A percentile compares a stretch with the other conserved stretches of the same genome.
Conservation (phyloP, 2,888 invertebrate genomes). For the Drosophila prostipennis region DNA sequence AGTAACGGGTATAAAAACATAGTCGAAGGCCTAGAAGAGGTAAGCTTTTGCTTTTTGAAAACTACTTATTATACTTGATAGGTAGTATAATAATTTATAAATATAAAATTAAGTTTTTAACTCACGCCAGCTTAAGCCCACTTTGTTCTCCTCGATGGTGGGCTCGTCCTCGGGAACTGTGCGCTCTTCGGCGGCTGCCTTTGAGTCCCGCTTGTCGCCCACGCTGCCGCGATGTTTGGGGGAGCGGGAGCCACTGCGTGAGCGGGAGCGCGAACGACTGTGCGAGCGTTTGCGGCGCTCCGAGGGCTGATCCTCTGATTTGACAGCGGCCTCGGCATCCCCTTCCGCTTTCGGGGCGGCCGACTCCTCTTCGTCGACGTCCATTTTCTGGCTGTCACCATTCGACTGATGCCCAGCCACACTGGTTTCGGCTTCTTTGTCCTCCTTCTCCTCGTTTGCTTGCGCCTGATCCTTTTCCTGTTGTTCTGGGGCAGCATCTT, state of each 20-base stretch:
- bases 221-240: conserved; percentile 78
- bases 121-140: conserved; percentile 86
- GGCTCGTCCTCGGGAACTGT: conserved; percentile 83
- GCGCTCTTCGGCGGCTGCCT: conserved; percentile 78
- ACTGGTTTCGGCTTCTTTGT: conserved; percentile 31
- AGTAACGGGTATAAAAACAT: too few relatives aligned
- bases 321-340: conserved; percentile 19
- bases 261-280: conserved; percentile 69
- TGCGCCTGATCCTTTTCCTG: conserved; percentile 11
- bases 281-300: conserved; percentile 75
- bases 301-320: conserved; percentile 71
- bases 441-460: conserved; percentile 15
- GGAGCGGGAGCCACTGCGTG: conserved; percentile 75
- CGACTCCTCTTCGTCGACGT: conserved; percentile 61
- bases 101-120: too few relatives aligned
- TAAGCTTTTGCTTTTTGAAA: too few relatives aligned
- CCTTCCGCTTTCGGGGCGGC: conserved; percentile 35
- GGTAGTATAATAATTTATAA: too few relatives aligned
- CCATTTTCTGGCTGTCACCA: conserved; percentile 75
- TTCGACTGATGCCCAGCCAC: conserved; percentile 50
- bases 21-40: too few relatives aligned
- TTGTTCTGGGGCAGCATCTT: conserved; percentile 24
- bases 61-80: too few relatives aligned
- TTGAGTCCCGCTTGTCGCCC: conserved; percentile 69
- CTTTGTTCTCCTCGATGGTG: conserved; percentile 81